Percentiles rank a stretch among this genome's conserved stretches.
Conservation (phyloP, 2,888 invertebrate species). For the Bhutanitis thaidina region DNA sequence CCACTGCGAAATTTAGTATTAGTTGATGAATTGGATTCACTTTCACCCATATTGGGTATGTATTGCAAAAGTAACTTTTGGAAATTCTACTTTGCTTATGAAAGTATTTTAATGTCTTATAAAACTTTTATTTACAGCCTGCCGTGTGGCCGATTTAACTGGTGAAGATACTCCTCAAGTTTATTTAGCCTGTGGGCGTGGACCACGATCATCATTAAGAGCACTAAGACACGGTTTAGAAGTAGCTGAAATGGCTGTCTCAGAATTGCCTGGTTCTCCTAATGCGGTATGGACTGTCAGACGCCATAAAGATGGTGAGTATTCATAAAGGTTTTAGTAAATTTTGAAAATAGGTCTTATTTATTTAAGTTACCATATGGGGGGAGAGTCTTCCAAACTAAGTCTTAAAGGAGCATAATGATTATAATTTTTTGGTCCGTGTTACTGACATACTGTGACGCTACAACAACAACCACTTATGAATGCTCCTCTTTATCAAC, state of each 20-base stretch:
- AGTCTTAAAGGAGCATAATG: conserved; percentile 60
- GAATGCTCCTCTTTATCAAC: conserved; percentile 74
- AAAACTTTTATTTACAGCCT: conserved; percentile 62
- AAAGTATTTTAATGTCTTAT: neutral
- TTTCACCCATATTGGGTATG: conserved; percentile 93
- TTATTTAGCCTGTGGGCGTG: conserved; percentile 97
- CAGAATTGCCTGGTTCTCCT: conserved; percentile 99
- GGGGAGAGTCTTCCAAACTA: neutral
- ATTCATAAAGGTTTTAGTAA: neutral
- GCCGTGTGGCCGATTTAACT: conserved; percentile 95
- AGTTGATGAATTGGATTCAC: conserved; percentile 97
- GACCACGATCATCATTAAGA: conserved; percentile 94
- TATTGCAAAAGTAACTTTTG: neutral
- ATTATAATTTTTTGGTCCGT: conserved; percentile 75
- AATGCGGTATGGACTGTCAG: conserved; percentile 99
- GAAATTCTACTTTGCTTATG: no score
- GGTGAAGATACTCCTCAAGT: conserved; percentile 99
- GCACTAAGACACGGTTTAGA: conserved; percentile 98
- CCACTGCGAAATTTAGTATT: conserved; percentile 95
- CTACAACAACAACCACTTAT: conserved; percentile 70
- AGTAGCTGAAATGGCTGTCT: conserved; percentile 99
- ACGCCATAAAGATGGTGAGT: conserved; percentile 96
- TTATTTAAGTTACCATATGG: no score
- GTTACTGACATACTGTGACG: conserved; percentile 76
- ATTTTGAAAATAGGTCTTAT: neutral